Base-by-base conservation (phyloP, 2,888 invertebrate species). In the Aelia acuminata region DNA sequence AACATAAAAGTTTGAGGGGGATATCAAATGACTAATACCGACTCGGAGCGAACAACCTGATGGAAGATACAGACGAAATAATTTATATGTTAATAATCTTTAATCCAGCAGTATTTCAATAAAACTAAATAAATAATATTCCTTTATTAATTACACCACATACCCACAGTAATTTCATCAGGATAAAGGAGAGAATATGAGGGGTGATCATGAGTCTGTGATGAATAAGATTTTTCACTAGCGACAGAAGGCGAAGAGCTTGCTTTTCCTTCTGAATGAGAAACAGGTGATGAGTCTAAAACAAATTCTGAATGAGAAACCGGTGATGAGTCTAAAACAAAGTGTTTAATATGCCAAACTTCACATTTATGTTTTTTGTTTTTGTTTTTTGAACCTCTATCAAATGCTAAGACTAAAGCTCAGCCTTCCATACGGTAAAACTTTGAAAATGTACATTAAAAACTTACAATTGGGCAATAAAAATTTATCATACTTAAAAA, bases 1-100 rank as follows among this genome's bases (percentile, higher is more conserved):
- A 94, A 90, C 88, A 84, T 90, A 90, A 63, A 90, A 90, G 85
- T 89, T 86, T 10, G 88, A 88, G 8, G 90, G 90, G n/a, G 91
- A 92, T n/a, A 91, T 91, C 70, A 93, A 91, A 91, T 92, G 93
- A 93, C 88, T 75, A n/a, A 89, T 84, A 18, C 31, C 26, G 15
- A 84, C 88, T 0, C 47, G 20, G 18, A 89, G 39, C 22, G 63
- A 31, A 22, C 88, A 70, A 1, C 87, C 89, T 89, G 80, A 80
- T n/a, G 11, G 43, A 80, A 80, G 15, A 80, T n/a, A 47, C 3
- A 80, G 13, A 43, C n/a, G 0, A 80, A 22, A 80, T 80, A 43
- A 80, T 43, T 43, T 22, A 0, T 11, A 80, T 20, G 1, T 18
- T 35, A 5, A 18, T 18, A 5, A 35, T 63, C n/a, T 18, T 31